Base-by-base conservation (phyloP, 2,888 invertebrate species). In the Galerucella calmariensis region DNA sequence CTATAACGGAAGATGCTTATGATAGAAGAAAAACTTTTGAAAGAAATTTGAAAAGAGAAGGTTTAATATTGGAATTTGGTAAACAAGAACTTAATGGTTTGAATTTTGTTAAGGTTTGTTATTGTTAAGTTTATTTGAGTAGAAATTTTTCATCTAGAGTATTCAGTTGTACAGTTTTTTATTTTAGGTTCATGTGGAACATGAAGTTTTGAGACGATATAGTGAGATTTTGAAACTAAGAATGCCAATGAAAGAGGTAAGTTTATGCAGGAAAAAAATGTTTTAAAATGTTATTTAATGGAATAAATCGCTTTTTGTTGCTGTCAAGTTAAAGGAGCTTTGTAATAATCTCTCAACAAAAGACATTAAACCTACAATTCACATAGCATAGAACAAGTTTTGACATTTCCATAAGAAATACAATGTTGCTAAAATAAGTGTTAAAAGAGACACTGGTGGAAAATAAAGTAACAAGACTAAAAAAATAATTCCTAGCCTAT, bases 231-330 rank as follows among this genome's bases (percentile, higher is more conserved):
- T 97, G 81, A 97, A 97, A 86, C 89, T 97, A 35, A 91, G 96
- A 85, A 93, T 97, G 94, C 97, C 97, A 3, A 97, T 98, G 95
- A 96, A 94, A 90, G 94, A 93, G 90, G 92, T 95, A 85, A 84
- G 83, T 76, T 20, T 6, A 14, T 2, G 11, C 46, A 46, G 8
- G 27, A 27, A 46, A 46, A 46, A 11, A 46, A 46, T 44, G 1
- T 6, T 44, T 44, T 10, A 44, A 9, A 6, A 44, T 44, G 1
- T 2, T 46, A 46, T 11, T 46, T 35, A 0, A 35, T 35, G 5
- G 5, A 35, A 35, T 35, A 35, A 35, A 35, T 35, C 35, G 6
- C 35, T 6, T 35, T 35, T 6, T 35, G 35, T 35, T 35, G 35
- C 35, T 35, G 35, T 35, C 35, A 35, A 35, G 35, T 35, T 35